These are phyloP conservation scores for Amphipyra berbera DNA, from an alignment of 2,888 invertebrate species.

Conservation along the genomic window DNA sequence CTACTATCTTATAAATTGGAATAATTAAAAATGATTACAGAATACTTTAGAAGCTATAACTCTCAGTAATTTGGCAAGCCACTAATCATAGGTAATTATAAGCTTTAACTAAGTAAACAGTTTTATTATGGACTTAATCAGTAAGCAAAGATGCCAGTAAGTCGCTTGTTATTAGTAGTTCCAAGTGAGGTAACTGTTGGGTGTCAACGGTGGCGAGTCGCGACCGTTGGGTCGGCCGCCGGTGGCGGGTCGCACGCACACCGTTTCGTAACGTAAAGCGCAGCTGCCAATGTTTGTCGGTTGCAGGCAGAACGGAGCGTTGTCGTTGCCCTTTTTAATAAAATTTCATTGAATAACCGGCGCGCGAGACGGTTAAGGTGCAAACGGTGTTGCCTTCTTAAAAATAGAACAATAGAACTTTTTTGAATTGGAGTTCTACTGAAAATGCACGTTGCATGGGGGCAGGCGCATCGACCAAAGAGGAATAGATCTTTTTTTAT, in stretches of 20 bases:
- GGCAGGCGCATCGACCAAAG: background rate
- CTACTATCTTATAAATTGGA: background rate
- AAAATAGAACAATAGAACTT: conserved; percentile 11
- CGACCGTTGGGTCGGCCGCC: conserved; percentile 63
- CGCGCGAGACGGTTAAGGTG: conserved; percentile 44
- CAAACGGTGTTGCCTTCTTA: conserved; percentile 20
- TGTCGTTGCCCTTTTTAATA: conserved; percentile 73
- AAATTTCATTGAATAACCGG: conserved; percentile 69
- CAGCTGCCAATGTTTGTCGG: conserved; percentile 70
- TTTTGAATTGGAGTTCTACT: background rate
- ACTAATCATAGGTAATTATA: conserved; percentile 5
- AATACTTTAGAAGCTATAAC: background rate
- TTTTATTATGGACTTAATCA: conserved; percentile 16
- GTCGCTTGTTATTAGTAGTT: conserved; percentile 11
- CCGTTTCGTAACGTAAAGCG: conserved; percentile 69
- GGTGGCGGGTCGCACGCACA: conserved; percentile 63
- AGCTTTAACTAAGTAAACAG: conserved; percentile 13
- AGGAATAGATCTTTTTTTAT: background rate
- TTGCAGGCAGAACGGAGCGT: conserved; percentile 56
- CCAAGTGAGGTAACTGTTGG: conserved; percentile 41
- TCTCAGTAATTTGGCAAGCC: background rate
- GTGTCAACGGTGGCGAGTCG: conserved; percentile 51
- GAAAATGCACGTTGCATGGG: background rate
- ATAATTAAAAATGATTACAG: background rate
- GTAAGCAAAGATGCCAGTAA: background rate